Percentiles rank a stretch among this genome's conserved stretches.
Conservation (phyloP, 2,888 invertebrate species). For the Tineola bisselliella region DNA sequence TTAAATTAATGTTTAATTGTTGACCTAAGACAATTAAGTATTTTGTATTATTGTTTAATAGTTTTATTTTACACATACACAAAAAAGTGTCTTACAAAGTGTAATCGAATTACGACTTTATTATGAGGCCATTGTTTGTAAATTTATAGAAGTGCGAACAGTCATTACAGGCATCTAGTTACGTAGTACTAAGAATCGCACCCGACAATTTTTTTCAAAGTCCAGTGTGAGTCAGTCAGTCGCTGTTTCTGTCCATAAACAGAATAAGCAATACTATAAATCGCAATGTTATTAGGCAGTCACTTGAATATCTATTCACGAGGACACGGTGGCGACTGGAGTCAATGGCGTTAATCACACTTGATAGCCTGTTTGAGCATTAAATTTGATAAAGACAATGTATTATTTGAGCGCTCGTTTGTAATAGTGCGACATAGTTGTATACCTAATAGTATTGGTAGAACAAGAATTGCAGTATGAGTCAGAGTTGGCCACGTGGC, state of each 20-base stretch:
- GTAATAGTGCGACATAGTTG: constrained; percentile 16
- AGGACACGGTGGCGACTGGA: constrained; percentile 11
- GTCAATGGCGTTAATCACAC: constrained; percentile 5
- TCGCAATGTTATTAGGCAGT: constrained; percentile 7
- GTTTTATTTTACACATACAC: no score
- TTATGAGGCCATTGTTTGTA: neutral
- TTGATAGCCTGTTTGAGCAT: constrained; percentile 9
- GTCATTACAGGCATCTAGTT: neutral
- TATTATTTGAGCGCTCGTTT: constrained; percentile 19
- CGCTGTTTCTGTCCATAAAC: neutral
- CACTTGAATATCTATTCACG: neutral
- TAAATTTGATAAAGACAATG: constrained; percentile 15
- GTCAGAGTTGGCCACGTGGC: constrained; percentile 14
- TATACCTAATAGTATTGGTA: constrained; percentile 10
- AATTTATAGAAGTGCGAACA: neutral
- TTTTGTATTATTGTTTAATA: neutral
- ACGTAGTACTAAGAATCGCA: neutral
- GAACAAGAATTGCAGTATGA: constrained; percentile 9
- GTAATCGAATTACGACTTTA: neutral
- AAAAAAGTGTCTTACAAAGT: neutral
- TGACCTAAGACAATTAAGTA: neutral
- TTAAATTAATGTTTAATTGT: neutral
- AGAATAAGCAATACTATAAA: constrained; percentile 4
- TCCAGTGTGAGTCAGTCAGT: constrained; percentile 3
- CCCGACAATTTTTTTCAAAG: neutral